Base-by-base conservation (phyloP, 2,888 invertebrate genomes). In the Bembecia ichneumoniformis region DNA sequence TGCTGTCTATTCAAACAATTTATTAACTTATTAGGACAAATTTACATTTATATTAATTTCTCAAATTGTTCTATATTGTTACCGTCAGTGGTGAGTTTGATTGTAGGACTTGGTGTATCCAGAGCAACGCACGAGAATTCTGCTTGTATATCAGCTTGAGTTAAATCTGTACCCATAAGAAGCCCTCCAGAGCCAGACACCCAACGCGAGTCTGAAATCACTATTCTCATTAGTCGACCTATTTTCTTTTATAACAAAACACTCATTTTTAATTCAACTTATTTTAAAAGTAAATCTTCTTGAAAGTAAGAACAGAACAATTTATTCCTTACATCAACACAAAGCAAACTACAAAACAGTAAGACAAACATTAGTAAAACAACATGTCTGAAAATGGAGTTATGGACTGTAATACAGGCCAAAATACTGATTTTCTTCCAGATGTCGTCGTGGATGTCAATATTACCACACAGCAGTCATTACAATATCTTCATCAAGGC, bases 11-110 rank as follows among this genome's bases (percentile, higher is more conserved):
- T 44, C 16, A 44, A 47, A 47, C 40, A 17, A 44, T 44, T 43
- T 44, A 13, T 14, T n/a, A 28, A 28, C 28, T 28, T 28, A 28
- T 13, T n/a, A 40, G 4, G 43, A 40, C 4, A 20, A 13, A 17
- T 15, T 17, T 28, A 40, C 28, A 28, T 28, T 28, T 28, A 28
- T 28, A 28, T 28, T 28, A 9, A 28, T 28, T 28, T 28, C 28
- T 9, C 28, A 28, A 11, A n/a, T 28, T 34, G 11, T 35, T n/a
- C 17, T 49, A 43, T 7, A 49, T 47, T 63, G 77, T 69, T 52
- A 87, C 87, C 87, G 66, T 86, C 84, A 49, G 82, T 80, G 10
- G 84, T 82, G 17, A 86, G 74, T 61, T 79, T 83, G 43, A 82
- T 54, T 13, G 78, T 56, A 10, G 72, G 68, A 53, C 83, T 84